Percentiles rank a stretch among this genome's conserved stretches.
Conservation (phyloP, 1,140 invertebrate genomes). For the Drosophila asahinai region DNA sequence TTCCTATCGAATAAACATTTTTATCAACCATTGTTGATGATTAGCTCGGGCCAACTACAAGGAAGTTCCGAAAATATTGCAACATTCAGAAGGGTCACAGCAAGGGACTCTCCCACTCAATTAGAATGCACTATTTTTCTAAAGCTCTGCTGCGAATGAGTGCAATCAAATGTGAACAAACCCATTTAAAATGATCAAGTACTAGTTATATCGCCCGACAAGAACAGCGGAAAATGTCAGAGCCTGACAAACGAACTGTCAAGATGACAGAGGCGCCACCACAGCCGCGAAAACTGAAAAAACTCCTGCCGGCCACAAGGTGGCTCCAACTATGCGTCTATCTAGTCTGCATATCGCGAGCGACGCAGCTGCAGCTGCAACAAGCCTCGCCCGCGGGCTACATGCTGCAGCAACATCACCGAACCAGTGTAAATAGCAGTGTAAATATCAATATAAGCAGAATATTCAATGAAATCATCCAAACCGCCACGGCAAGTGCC, state of each 20-base stretch:
- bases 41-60: slow-evolving; percentile 16
- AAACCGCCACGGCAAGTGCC: slow-evolving; percentile 64
- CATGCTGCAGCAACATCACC: slow-evolving; percentile 74
- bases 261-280: slow-evolving; percentile 73
- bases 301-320: slow-evolving; percentile 30
- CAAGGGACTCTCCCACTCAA: background rate
- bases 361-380: slow-evolving; percentile 61
- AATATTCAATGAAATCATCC: slow-evolving; percentile 82
- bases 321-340: slow-evolving; percentile 71
- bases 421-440: slow-evolving; percentile 84
- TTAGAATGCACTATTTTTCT: background rate
- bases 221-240: slow-evolving; percentile 58
- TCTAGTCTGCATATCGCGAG: slow-evolving; percentile 73
- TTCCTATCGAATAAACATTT: slow-evolving; percentile 12
- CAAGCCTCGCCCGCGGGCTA: slow-evolving; percentile 66
- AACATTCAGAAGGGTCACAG: background rate
- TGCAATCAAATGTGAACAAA: slow-evolving; percentile 15
- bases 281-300: slow-evolving; percentile 44
- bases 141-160: background rate
- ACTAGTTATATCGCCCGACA: slow-evolving; percentile 33
- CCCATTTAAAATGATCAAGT: slow-evolving; percentile 46
- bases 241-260: slow-evolving; percentile 79
- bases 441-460: slow-evolving; percentile 82
- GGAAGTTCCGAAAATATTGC: slow-evolving; percentile 1
- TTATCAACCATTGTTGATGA: slow-evolving; percentile 35